A percentile compares a stretch with the other conserved stretches of the same genome.
Conservation (phyloP, 1,140 invertebrate species). For the Lepidurus couesii region DNA sequence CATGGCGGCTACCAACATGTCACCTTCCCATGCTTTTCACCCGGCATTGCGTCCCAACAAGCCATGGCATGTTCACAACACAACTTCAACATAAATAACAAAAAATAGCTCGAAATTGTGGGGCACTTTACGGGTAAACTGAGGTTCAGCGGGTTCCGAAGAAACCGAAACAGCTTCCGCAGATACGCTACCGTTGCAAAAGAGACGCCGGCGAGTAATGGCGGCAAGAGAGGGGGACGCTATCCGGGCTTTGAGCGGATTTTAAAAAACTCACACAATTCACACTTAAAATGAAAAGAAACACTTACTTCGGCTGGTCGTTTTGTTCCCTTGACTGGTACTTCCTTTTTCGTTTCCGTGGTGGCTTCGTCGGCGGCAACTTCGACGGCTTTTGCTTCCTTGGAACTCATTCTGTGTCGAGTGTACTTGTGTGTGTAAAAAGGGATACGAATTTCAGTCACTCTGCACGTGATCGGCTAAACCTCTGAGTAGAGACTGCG, state of each 20-base stretch:
- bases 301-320: conserved; percentile 33
- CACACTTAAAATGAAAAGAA: neutral
- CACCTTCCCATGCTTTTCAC: conserved; percentile 2
- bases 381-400: conserved; percentile 32
- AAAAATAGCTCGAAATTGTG: neutral
- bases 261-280: neutral
- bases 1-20: conserved; percentile 17
- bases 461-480: conserved; percentile 16
- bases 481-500: conserved; percentile 21
- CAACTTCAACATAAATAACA: neutral
- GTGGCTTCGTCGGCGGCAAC: conserved; percentile 33
- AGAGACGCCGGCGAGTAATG: conserved; percentile 5
- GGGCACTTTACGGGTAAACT: no score
- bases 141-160: no score
- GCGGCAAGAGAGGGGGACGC: conserved; percentile 3
- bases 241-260: neutral
- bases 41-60: neutral
- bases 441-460: conserved; percentile 9
- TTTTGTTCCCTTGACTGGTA: conserved; percentile 32
- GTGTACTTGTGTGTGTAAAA: conserved; percentile 19
- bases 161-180: no score
- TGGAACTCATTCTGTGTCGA: conserved; percentile 32
- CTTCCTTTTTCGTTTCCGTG: conserved; percentile 30
- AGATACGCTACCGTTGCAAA: neutral
- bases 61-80: neutral